These are phyloP conservation scores for Aproaerema taeniolella DNA, from an alignment of 2,888 invertebrate species.

Conservation along the genomic window DNA sequence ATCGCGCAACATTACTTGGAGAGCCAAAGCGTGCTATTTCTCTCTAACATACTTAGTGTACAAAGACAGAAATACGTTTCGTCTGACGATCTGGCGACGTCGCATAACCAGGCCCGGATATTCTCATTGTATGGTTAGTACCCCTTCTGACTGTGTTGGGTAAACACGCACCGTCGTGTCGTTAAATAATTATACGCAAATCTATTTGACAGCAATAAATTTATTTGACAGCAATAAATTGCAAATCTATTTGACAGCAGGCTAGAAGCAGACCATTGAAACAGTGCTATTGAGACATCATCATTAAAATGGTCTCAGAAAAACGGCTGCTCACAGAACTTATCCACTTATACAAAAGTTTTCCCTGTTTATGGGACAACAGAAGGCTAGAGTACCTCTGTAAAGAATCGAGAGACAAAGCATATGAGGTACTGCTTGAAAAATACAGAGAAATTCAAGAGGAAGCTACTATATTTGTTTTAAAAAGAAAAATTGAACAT, in stretches of 20 bases:
- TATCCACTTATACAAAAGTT: constrained; percentile 21
- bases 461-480: constrained; percentile 16
- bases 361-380: constrained; percentile 26
- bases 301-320: constrained; percentile 5
- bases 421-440: constrained; percentile 22
- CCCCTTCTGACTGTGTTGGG: constrained; percentile 6
- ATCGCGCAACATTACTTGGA: too few species aligned
- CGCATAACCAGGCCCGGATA: neutral
- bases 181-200: too few species aligned
- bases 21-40: too few species aligned
- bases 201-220: too few species aligned
- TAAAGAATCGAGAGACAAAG: constrained; percentile 19
- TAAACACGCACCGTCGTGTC: neutral
- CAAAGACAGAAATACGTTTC: too few species aligned
- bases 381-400: constrained; percentile 20
- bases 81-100: constrained; percentile 10
- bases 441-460: constrained; percentile 22
- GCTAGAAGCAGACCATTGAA: too few species aligned
- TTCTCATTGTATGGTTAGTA: neutral
- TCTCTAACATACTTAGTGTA: too few species aligned
- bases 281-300: too few species aligned
- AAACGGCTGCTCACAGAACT: constrained; percentile 14
- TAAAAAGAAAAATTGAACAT: constrained; percentile 26
- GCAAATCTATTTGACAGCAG: too few species aligned
- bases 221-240: too few species aligned